Evolutionary conservation across 2,797 vertebrate genomes (phyloP), one percentile per base, ranked within the genome.

Genomic region (Anguilla marmorata): DNA sequence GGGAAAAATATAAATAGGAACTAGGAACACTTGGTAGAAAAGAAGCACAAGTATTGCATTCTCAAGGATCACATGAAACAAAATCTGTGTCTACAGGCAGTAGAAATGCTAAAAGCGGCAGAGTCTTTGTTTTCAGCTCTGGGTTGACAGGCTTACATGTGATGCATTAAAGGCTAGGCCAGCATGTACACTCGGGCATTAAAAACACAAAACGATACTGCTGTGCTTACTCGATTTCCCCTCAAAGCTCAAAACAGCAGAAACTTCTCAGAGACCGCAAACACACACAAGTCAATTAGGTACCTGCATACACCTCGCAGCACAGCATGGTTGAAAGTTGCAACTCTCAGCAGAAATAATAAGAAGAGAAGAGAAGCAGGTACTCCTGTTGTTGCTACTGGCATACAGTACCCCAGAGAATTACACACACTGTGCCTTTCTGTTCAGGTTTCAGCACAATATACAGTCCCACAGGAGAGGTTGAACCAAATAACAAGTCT

Each of bases 221-320:
- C 30, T 45, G 37, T 45, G 30, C 16, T 33, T 1, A 37, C 74
- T 21, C 3, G 74, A 79, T 41, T 79, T 45, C 19, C 33, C 45
- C 16, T 79, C 74, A 79, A 79, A 45, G 33, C 3, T 79, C 69
- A 30, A 74, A 12, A 74, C 27, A 37, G 69, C 24, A 30, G 66
- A 72, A 7, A 74, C 27, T 33, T 33, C 69, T 24, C 41, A 84
- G 3, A 48, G 7, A 69, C 37, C 5, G n/a, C 30, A 63, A 45
- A 66, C 54, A 56, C 45, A 30, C 56, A 82, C 21, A 54, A 21
- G 41, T 37, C 1, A 48, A 21, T 54, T 19, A 56, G 52, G 12
- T 89, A 90, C 90, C 90, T 90, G 90, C 87, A 12, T 88, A 90
- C 58, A 93, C 69, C 27, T 93, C 93, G 87, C 90, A 91, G 84